Evolutionary conservation across 2,113 vertebrate genomes (phyloP).

Genomic region (Oenanthe oenanthe): DNA sequence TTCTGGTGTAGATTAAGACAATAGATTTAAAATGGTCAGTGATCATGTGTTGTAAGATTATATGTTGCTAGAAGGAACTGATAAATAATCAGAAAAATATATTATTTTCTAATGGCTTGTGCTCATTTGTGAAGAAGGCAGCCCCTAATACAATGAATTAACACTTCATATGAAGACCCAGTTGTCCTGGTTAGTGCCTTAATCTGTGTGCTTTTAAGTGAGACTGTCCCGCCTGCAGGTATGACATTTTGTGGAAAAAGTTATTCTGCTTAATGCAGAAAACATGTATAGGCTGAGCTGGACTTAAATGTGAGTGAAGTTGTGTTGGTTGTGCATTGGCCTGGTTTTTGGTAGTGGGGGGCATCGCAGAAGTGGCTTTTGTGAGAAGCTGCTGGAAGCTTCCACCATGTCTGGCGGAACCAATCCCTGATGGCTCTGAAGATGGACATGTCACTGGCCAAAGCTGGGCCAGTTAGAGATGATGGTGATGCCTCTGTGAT

Average conservation of each 20-base stretch:
- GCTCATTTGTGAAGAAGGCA: background rate
- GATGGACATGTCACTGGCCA: background rate
- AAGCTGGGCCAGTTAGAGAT: background rate
- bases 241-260: background rate
- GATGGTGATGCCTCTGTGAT: background rate
- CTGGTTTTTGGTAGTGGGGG: background rate
- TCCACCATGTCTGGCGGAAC: background rate
- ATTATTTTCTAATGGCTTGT: background rate
- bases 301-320: background rate
- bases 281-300: background rate
- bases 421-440: background rate
- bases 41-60: background rate
- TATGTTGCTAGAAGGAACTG: background rate
- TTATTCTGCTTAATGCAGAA: background rate
- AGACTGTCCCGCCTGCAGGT: background rate
- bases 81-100: background rate
- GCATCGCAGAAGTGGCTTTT: background rate
- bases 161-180: background rate
- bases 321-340: background rate
- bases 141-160: background rate
- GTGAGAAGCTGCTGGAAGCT: background rate
- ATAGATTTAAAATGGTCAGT: background rate
- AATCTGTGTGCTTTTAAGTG: background rate
- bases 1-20: background rate
- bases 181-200: background rate